Conservation (phyloP, 2,888 invertebrate species). For the Mechanitis mazaeus region DNA sequence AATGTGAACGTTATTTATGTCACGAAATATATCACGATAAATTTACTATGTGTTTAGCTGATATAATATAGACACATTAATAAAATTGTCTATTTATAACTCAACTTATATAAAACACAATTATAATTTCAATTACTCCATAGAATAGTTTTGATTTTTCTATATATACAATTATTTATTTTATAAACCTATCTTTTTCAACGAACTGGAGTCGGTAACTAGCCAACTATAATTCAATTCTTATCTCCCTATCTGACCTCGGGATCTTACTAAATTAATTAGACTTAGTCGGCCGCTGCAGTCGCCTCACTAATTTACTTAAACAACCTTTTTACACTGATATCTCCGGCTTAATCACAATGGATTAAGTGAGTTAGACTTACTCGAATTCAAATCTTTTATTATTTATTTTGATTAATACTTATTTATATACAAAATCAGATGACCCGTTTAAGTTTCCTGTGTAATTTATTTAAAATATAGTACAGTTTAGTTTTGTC, state of each 20-base stretch:
- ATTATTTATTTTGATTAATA: constrained; percentile 14
- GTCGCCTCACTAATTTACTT: constrained; percentile 47
- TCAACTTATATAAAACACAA: too few relatives aligned
- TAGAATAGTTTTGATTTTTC: too few relatives aligned
- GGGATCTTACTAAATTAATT: constrained; percentile 44
- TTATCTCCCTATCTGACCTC: constrained; percentile 43
- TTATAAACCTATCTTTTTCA: constrained; percentile 5
- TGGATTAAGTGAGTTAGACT: constrained; percentile 28
- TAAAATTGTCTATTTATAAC: too few relatives aligned
- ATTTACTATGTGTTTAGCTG: too few relatives aligned
- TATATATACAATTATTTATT: background rate
- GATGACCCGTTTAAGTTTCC: background rate
- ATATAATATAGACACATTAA: too few relatives aligned
- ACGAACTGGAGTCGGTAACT: constrained; percentile 29
- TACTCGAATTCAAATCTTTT: constrained; percentile 15
- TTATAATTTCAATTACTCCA: too few relatives aligned
- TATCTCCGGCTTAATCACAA: constrained; percentile 29
- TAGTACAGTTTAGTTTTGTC: too few relatives aligned
- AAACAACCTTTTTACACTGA: constrained; percentile 40
- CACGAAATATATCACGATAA: too few relatives aligned
- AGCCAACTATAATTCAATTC: constrained; percentile 47
- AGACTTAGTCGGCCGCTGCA: constrained; percentile 40
- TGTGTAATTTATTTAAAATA: too few relatives aligned
- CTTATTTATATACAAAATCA: background rate
- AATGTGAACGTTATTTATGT: too few relatives aligned